These are phyloP conservation scores for Diorhabda sublineata DNA, from an alignment of 1,140 invertebrate genomes.

Conservation along the genomic window DNA sequence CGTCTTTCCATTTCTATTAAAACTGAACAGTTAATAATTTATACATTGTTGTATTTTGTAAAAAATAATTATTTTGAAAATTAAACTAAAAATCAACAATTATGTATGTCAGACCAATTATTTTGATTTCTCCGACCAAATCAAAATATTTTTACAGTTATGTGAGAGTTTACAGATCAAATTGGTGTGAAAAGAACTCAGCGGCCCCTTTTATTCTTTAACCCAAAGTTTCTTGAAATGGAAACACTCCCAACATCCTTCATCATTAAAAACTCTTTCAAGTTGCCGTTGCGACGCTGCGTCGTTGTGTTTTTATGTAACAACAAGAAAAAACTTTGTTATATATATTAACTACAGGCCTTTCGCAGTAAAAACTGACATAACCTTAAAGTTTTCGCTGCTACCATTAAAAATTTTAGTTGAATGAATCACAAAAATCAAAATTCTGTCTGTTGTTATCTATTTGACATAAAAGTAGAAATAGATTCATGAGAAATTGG, in stretches of 20 bases:
- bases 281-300: background rate
- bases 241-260: background rate
- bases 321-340: background rate
- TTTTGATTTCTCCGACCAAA: too few species aligned
- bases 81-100: too few species aligned
- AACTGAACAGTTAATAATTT: too few species aligned
- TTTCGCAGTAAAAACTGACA: background rate
- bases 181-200: background rate
- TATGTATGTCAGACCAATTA: too few species aligned
- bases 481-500: too few species aligned
- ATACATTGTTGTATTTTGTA: too few species aligned
- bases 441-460: background rate
- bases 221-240: background rate
- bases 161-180: background rate
- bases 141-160: background rate
- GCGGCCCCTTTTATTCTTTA: background rate
- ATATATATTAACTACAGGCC: background rate
- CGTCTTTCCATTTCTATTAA: too few species aligned
- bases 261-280: constrained; percentile 1
- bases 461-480: too few species aligned
- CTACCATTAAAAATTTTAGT: background rate
- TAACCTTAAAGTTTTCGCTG: background rate
- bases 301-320: background rate
- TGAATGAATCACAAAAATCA: background rate
- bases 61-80: too few species aligned